phyloP scores from a whole-genome alignment of 2,113 vertebrate genomes.

The Perca fluviatilis region DNA sequence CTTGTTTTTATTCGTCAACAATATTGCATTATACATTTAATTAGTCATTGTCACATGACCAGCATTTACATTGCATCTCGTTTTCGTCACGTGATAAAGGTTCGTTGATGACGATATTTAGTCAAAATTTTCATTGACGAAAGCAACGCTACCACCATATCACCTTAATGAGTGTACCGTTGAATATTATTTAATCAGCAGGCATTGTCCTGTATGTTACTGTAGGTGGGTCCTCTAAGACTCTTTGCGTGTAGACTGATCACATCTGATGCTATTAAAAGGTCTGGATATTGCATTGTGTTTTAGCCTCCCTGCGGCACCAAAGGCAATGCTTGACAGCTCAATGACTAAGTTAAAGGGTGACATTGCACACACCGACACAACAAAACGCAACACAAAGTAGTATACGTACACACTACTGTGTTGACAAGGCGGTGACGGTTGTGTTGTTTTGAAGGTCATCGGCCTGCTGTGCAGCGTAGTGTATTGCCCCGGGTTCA shows the following conservation, averaged over 20 bases:
- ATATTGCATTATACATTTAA: too few species aligned
- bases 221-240: neutral
- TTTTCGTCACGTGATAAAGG: too few species aligned
- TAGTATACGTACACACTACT: neutral
- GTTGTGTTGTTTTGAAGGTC: slow-evolving; percentile 57
- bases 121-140: too few species aligned
- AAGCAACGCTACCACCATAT: too few species aligned
- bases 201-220: neutral
- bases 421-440: slow-evolving; percentile 26
- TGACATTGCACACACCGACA: neutral
- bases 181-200: neutral
- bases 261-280: slow-evolving; percentile 8
- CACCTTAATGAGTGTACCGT: neutral
- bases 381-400: neutral
- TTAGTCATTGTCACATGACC: too few species aligned
- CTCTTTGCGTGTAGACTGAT: neutral
- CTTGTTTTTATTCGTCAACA: too few species aligned
- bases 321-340: neutral
- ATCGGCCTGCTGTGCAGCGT: slow-evolving; percentile 18
- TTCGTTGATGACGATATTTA: too few species aligned
- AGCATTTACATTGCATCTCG: too few species aligned
- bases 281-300: slow-evolving; percentile 2
- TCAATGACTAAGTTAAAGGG: slow-evolving; percentile 40
- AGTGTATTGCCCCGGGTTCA: neutral
- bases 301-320: neutral